Conservation (phyloP, 1,140 invertebrate species). For the Drosophila albomicans region DNA sequence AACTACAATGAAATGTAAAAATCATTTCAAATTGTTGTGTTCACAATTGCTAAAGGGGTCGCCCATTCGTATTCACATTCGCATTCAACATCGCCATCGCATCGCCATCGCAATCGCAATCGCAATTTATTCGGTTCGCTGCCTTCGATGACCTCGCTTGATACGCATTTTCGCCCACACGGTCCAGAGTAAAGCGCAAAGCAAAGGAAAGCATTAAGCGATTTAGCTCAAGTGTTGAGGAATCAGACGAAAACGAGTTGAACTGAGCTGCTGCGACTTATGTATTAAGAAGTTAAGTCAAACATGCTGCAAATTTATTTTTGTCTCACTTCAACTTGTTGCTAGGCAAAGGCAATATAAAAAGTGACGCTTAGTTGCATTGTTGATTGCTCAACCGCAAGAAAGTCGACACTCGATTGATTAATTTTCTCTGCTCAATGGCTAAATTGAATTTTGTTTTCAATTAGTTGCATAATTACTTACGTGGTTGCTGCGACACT, state of each 20-base stretch:
- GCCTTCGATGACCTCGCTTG: slow-evolving; percentile 20
- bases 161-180: slow-evolving; percentile 1
- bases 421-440: neutral
- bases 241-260: neutral
- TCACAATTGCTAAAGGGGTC: slow-evolving; percentile 55
- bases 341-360: too few relatives aligned
- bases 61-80: slow-evolving; percentile 36
- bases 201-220: neutral
- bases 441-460: neutral
- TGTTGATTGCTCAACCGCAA: too few relatives aligned
- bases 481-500: neutral
- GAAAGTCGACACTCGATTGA: neutral
- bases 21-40: slow-evolving; percentile 55
- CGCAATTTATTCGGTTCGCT: slow-evolving; percentile 29
- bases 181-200: neutral
- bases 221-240: slow-evolving; percentile 8
- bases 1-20: slow-evolving; percentile 70
- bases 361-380: too few relatives aligned
- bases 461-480: slow-evolving; percentile 6
- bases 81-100: neutral
- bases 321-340: too few relatives aligned
- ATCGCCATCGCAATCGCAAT: slow-evolving; percentile 8
- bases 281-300: too few relatives aligned
- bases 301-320: too few relatives aligned
- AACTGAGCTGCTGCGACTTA: neutral